phyloP scores from a whole-genome alignment of 2,888 invertebrate genomes.

The Leptinotarsa juncta region DNA sequence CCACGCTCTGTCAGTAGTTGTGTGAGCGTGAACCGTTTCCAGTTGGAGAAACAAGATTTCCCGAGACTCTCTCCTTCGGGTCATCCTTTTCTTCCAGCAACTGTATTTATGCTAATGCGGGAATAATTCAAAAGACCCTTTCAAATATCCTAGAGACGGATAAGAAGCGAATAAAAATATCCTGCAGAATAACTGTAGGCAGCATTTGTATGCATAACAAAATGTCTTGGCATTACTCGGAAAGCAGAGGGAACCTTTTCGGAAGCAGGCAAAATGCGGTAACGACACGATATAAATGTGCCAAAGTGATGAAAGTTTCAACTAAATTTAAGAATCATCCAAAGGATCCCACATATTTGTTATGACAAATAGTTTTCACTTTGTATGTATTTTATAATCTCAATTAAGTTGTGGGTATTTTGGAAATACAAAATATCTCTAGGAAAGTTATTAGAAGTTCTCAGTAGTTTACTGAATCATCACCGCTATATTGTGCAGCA shows the following conservation, averaged over 20 bases:
- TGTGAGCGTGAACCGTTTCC: constrained; percentile 15
- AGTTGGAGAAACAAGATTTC: constrained; percentile 23
- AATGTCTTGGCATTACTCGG: constrained; percentile 1
- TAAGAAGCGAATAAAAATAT: constrained; percentile 41
- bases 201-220: constrained; percentile 39
- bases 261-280: background rate
- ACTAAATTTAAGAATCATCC: too few species aligned
- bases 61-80: constrained; percentile 19
- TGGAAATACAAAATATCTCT: too few species aligned
- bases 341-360: too few species aligned
- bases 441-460: too few species aligned
- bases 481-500: too few species aligned
- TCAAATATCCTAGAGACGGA: constrained; percentile 26
- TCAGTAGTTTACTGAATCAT: too few species aligned
- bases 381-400: too few species aligned
- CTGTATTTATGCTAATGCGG: constrained; percentile 39
- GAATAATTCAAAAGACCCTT: constrained; percentile 32
- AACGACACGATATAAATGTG: background rate
- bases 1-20: constrained; percentile 12
- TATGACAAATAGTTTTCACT: too few species aligned
- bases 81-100: constrained; percentile 27
- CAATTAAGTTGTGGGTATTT: too few species aligned
- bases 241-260: constrained; percentile 7
- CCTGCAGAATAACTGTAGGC: constrained; percentile 31
- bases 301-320: background rate